phyloP scores from a whole-genome alignment of 2,888 invertebrate genomes.

The Micoletzkya japonica region DNA sequence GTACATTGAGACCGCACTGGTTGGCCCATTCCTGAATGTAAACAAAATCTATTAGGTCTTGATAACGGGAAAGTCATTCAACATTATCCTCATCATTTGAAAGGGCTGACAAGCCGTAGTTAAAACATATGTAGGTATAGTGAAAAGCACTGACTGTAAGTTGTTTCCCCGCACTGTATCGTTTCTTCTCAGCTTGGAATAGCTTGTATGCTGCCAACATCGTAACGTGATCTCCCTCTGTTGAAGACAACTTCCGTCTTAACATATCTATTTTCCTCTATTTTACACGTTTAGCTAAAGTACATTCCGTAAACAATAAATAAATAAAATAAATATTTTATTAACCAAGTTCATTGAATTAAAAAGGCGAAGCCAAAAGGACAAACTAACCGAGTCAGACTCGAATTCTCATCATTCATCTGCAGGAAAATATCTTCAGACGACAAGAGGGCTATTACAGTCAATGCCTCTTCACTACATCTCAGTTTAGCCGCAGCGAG shows the following conservation, averaged over 20 bases:
- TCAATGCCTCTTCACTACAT: conserved; percentile 72
- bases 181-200: conserved; percentile 27
- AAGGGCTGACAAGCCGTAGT: neutral
- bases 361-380: too few relatives aligned
- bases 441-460: conserved; percentile 83
- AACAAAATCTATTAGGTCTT: neutral
- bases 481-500: conserved; percentile 39
- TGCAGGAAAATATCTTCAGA: conserved; percentile 76
- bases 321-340: neutral
- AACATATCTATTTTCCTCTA: too few relatives aligned
- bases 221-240: conserved; percentile 58
- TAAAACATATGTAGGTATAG: neutral
- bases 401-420: conserved; percentile 37
- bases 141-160: conserved; percentile 1
- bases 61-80: too few relatives aligned
- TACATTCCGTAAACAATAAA: neutral
- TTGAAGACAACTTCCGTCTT: conserved; percentile 30
- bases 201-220: conserved; percentile 41
- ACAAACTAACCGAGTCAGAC: neutral
- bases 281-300: too few relatives aligned
- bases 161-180: neutral
- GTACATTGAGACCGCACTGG: conserved; percentile 38
- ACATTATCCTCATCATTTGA: neutral
- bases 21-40: conserved; percentile 41
- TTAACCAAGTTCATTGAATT: too few relatives aligned